Conservation (phyloP, 1,140 invertebrate species). For the Diorhabda elongata region DNA sequence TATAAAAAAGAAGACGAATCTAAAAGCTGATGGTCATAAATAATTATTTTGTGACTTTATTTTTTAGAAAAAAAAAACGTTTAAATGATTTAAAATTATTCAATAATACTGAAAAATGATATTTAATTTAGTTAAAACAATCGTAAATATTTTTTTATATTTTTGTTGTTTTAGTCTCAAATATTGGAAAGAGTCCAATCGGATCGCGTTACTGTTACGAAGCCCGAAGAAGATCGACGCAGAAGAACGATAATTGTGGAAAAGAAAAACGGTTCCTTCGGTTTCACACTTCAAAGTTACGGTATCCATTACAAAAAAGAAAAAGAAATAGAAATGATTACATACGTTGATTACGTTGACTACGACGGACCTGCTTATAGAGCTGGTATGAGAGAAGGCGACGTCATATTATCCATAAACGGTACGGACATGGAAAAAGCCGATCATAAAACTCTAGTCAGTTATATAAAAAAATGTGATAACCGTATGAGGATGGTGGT, state of each 20-base stretch:
- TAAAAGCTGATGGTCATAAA: too few species aligned
- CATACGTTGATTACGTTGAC: constrained; percentile 94
- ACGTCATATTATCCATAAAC: constrained; percentile 93
- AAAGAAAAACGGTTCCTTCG: constrained; percentile 86
- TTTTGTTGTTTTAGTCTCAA: constrained; percentile 48
- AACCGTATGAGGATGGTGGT: constrained; percentile 90
- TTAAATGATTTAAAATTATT: too few species aligned
- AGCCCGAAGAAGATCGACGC: constrained; percentile 77
- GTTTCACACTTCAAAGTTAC: constrained; percentile 92
- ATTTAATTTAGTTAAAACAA: too few species aligned
- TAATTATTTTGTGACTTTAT: too few species aligned
- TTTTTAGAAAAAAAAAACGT: too few species aligned
- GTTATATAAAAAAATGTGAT: constrained; percentile 86
- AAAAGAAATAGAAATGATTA: constrained; percentile 87
- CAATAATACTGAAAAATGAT: too few species aligned
- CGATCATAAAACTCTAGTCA: constrained; percentile 86
- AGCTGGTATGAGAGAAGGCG: constrained; percentile 89
- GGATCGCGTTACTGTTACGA: constrained; percentile 67
- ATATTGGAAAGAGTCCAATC: constrained; percentile 79
- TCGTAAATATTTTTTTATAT: background rate
- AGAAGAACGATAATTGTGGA: constrained; percentile 87
- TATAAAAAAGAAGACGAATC: too few species aligned
- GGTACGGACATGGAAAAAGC: constrained; percentile 87
- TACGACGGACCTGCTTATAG: constrained; percentile 83
- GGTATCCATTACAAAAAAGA: constrained; percentile 92